Percentiles rank a stretch among this genome's conserved stretches.
These are phyloP conservation scores for Embiotoca jacksoni DNA, from an alignment of 2,113 vertebrate genomes.

Conservation along the genomic window DNA sequence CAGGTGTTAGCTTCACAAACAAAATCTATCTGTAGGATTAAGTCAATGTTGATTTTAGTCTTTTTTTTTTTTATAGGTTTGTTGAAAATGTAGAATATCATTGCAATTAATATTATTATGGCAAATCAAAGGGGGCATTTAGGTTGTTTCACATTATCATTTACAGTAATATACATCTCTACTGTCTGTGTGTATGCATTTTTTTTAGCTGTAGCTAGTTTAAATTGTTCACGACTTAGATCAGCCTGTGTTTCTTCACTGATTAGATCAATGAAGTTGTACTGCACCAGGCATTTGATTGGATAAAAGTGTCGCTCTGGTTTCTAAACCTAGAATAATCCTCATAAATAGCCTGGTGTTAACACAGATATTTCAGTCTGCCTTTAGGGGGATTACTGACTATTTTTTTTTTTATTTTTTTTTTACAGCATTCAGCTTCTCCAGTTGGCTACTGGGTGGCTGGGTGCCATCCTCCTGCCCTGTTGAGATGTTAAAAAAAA, in stretches of 20 bases:
- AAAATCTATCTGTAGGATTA: too few species aligned
- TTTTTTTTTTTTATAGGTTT: too few species aligned
- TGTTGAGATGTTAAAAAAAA: conserved; percentile 43
- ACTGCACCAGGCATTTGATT: conserved; percentile 46
- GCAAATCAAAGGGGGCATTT: too few species aligned
- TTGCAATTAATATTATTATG: too few species aligned
- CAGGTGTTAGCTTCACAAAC: too few species aligned
- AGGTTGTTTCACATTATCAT: too few species aligned
- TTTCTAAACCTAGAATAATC: conserved; percentile 70
- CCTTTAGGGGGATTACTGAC: conserved; percentile 43
- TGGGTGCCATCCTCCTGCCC: conserved; percentile 12
- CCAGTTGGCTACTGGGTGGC: conserved; percentile 26
- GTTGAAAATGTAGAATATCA: too few species aligned
- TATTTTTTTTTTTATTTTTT: conserved; percentile 3
- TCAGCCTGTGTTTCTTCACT: conserved; percentile 1
- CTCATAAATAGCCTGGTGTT: conserved; percentile 64
- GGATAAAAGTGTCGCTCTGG: conserved; percentile 59
- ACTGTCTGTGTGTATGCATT: not conserved
- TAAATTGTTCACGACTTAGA: not conserved
- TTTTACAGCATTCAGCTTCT: conserved; percentile 41
- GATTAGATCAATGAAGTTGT: conserved; percentile 40
- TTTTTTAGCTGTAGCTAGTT: not conserved
- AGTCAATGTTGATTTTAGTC: too few species aligned
- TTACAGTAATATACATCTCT: too few species aligned
- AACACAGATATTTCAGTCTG: conserved; percentile 64